phyloP scores from a whole-genome alignment of 2,888 invertebrate species.

The Caenorhabditis sulstoni region DNA sequence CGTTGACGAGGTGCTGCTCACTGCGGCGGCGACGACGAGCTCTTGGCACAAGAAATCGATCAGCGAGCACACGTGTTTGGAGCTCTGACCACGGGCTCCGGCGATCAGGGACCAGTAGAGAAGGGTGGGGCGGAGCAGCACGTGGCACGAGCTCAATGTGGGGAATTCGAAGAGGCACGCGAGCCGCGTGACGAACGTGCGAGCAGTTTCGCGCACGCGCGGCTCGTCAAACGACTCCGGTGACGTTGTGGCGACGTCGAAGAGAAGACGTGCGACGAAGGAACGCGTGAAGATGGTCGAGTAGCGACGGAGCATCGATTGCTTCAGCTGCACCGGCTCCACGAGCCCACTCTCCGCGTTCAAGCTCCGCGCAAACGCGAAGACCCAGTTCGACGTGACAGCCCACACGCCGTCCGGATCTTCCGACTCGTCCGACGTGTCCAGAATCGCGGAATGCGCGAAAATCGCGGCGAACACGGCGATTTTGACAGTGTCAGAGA shows the following conservation, averaged over 20 bases:
- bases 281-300: constrained; percentile 22
- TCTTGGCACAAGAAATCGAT: constrained; percentile 31
- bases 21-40: not conserved
- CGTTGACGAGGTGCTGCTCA: too few relatives aligned
- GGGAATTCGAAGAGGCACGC: constrained; percentile 11
- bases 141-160: not conserved
- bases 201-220: constrained; percentile 12
- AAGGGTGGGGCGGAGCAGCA: constrained; percentile 27
- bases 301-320: constrained; percentile 16
- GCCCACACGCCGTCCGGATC: not conserved
- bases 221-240: constrained; percentile 15
- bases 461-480: constrained; percentile 10
- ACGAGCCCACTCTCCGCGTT: not conserved
- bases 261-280: constrained; percentile 22
- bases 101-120: constrained; percentile 25
- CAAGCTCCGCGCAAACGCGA: not conserved
- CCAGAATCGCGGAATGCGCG: not conserved
- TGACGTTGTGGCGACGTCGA: not conserved
- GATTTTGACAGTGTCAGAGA: constrained; percentile 5
- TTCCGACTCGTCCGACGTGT: not conserved
- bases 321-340: not conserved
- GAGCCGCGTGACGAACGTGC: constrained; percentile 2
- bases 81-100: constrained; percentile 6
- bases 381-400: constrained; percentile 5
- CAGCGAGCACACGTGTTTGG: constrained; percentile 15